A percentile compares a stretch with the other conserved stretches of the same genome.
phyloP scores from a whole-genome alignment of 92 coral and sea anemone genomes.

The Micromussa lordhowensis region DNA sequence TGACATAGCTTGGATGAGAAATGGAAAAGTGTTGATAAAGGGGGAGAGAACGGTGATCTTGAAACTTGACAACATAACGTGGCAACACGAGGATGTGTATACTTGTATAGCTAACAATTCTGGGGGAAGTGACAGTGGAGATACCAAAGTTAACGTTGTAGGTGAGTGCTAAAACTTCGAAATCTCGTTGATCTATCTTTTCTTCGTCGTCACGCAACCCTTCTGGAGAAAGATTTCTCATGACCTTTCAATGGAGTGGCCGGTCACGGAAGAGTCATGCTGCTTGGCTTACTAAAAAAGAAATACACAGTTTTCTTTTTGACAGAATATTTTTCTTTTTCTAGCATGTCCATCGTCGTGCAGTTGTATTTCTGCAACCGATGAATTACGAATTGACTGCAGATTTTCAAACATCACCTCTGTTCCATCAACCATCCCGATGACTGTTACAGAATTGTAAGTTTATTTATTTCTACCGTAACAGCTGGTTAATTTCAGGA shows the following conservation, averaged over 20 bases:
- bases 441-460: conserved; percentile 10
- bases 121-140: not conserved
- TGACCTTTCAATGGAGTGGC: not conserved
- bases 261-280: not conserved
- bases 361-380: not conserved
- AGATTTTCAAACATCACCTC: not conserved
- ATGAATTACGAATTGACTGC: conserved; percentile 15
- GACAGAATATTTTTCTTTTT: not conserved
- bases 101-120: conserved; percentile 13
- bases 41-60: conserved; percentile 2
- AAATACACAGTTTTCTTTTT: not conserved
- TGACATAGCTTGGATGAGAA: conserved; percentile 19
- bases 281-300: not conserved
- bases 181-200: not conserved
- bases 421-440: conserved; percentile 3
- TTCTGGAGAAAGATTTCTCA: not conserved
- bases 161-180: conserved; percentile 1
- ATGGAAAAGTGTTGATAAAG: not conserved
- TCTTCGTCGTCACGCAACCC: not conserved
- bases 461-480: not conserved
- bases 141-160: not conserved
- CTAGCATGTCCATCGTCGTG: conserved; percentile 23
- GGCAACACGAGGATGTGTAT: conserved; percentile 1
- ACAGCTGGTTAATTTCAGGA: not conserved
- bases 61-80: not conserved